These are phyloP conservation scores for Acanthisitta chloris DNA, from an alignment of 2,113 vertebrate species.

Conservation along the genomic window DNA sequence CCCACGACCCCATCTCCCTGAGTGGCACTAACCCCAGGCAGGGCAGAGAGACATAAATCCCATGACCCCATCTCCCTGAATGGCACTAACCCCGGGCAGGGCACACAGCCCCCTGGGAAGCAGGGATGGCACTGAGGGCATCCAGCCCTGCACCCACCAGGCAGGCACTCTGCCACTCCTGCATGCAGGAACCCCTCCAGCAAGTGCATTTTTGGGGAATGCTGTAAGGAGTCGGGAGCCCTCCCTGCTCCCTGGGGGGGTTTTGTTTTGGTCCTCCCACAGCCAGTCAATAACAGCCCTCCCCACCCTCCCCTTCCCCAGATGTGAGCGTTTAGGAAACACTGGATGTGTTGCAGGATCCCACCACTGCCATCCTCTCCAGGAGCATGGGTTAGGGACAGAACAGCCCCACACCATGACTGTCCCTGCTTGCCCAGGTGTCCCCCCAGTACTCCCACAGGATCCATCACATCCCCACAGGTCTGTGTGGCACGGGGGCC, in stretches of 20 bases:
- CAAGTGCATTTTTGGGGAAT: slow-evolving; percentile 74
- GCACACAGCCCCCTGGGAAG: no score
- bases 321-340: slow-evolving; percentile 73
- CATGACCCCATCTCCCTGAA: not conserved
- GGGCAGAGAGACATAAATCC: not conserved
- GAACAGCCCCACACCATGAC: not conserved
- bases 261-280: slow-evolving; percentile 45
- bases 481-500: rapidly evolving
- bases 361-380: slow-evolving; percentile 66
- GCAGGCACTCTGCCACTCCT: slow-evolving; percentile 75
- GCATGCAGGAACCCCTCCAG: slow-evolving; percentile 68
- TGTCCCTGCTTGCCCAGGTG: no score
- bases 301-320: slow-evolving; percentile 43
- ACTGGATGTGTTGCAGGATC: slow-evolving; percentile 68
- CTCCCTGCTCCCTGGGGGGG: slow-evolving; percentile 69
- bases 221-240: slow-evolving; percentile 76
- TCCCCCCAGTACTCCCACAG: no score
- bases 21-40: not conserved
- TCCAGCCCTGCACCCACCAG: slow-evolving; percentile 46
- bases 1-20: not conserved
- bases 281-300: not conserved
- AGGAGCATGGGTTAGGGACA: slow-evolving; percentile 58
- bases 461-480: rapidly evolving
- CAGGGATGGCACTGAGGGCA: not conserved
- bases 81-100: rapidly evolving